phyloP scores from a whole-genome alignment of 2,888 invertebrate genomes.

The Odontocerum albicorne region DNA sequence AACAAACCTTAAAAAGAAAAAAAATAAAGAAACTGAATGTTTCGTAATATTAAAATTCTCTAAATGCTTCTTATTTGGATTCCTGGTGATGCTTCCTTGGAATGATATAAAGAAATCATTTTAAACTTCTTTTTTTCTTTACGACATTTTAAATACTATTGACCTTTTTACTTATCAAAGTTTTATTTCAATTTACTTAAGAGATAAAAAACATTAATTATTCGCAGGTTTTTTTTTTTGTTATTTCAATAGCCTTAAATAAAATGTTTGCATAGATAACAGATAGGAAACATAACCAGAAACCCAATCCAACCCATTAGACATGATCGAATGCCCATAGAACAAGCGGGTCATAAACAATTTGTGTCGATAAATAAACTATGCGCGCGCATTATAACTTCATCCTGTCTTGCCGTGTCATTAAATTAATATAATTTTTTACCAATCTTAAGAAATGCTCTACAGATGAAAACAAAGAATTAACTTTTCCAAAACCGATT shows the following conservation, averaged over 20 bases:
- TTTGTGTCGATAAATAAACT: neutral
- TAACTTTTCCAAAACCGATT: too few species aligned
- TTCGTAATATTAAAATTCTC: slow-evolving; percentile 14
- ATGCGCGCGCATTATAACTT: neutral
- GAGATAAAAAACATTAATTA: too few species aligned
- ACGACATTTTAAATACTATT: too few species aligned
- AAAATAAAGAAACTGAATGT: slow-evolving; percentile 27
- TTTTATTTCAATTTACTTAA: too few species aligned
- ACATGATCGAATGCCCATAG: slow-evolving; percentile 26
- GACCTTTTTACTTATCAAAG: too few species aligned
- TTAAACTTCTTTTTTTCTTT: too few species aligned
- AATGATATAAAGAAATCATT: slow-evolving; percentile 1
- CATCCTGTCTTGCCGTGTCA: neutral
- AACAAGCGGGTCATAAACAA: slow-evolving; percentile 27
- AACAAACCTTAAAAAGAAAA: slow-evolving; percentile 8
- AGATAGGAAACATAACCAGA: neutral
- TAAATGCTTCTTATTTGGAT: slow-evolving; percentile 19
- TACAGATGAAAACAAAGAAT: too few species aligned
- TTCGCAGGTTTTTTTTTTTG: too few species aligned
- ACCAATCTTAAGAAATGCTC: too few species aligned
- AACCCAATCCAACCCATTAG: slow-evolving; percentile 25
- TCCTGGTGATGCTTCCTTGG: neutral
- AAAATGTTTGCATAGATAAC: neutral
- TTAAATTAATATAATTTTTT: too few species aligned
- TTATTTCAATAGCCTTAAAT: neutral